phyloP scores from a whole-genome alignment of 1,140 invertebrate genomes.

The Druon quercuslanigerum region DNA sequence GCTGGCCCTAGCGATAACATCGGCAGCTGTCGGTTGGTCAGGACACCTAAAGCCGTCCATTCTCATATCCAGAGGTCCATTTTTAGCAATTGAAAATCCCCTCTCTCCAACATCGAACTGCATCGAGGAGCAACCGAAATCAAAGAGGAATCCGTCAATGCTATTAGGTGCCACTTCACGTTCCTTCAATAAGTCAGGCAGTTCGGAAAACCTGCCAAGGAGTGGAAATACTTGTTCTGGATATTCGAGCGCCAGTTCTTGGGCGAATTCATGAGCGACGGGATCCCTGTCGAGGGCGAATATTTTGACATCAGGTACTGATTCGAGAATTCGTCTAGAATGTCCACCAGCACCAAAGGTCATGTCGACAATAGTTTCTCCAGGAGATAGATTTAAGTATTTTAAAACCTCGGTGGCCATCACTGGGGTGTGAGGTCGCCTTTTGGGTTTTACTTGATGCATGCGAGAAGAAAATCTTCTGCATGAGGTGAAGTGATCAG shows the following conservation, averaged over 20 bases:
- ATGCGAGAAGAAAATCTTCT: not conserved
- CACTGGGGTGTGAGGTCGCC: slow-evolving; percentile 80
- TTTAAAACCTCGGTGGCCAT: slow-evolving; percentile 83
- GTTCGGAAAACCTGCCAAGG: slow-evolving; percentile 91
- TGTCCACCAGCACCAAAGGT: slow-evolving; percentile 98
- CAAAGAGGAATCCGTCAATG: slow-evolving; percentile 93
- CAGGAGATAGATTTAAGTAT: slow-evolving; percentile 79
- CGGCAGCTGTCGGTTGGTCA: slow-evolving; percentile 86
- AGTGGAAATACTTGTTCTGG: slow-evolving; percentile 85
- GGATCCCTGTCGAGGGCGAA: slow-evolving; percentile 94
- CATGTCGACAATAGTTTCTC: slow-evolving; percentile 87
- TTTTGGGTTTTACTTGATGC: slow-evolving; percentile 15
- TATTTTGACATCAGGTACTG: slow-evolving; percentile 77
- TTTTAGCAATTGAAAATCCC: slow-evolving; percentile 89
- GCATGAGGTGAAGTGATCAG: not conserved
- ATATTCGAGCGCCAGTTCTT: slow-evolving; percentile 80
- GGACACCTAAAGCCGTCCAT: slow-evolving; percentile 89
- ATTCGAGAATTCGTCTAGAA: slow-evolving; percentile 79
- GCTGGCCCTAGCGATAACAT: slow-evolving; percentile 87
- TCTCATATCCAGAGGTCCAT: slow-evolving; percentile 96
- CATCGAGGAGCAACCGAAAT: slow-evolving; percentile 97
- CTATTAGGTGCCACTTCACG: slow-evolving; percentile 78
- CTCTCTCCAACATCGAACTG: slow-evolving; percentile 89
- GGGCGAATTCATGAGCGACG: slow-evolving; percentile 82
- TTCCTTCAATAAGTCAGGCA: slow-evolving; percentile 81